phyloP scores from a whole-genome alignment of 2,888 invertebrate species.

The Lasioglossum calceatum region DNA sequence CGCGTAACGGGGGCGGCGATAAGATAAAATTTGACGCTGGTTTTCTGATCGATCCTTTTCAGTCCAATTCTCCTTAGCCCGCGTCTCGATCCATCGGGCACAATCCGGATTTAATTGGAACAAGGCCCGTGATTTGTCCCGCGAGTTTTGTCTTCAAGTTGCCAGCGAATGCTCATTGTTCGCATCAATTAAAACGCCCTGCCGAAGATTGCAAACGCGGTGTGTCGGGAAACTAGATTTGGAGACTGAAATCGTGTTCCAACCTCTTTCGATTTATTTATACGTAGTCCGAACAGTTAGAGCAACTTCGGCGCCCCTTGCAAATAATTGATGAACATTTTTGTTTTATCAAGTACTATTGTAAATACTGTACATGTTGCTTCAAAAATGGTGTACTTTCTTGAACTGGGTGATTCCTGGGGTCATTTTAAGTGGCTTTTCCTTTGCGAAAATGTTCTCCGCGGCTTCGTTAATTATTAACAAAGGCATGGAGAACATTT shows the following conservation, averaged over 20 bases:
- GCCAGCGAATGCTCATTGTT: not conserved
- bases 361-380: too few relatives aligned
- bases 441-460: too few relatives aligned
- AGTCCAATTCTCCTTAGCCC: not conserved
- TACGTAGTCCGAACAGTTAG: not conserved
- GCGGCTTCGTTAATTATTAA: too few relatives aligned
- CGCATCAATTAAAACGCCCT: conserved; percentile 1
- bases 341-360: not conserved
- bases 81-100: not conserved
- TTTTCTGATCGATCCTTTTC: conserved; percentile 43
- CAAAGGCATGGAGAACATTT: too few relatives aligned
- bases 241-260: not conserved
- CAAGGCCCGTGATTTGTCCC: not conserved
- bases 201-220: not conserved
- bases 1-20: conserved; percentile 42
- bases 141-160: not conserved
- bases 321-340: not conserved
- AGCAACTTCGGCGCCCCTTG: not conserved
- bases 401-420: too few relatives aligned
- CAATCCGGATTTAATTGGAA: conserved; percentile 2
- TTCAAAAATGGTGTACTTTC: too few relatives aligned
- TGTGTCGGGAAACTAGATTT: not conserved
- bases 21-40: conserved; percentile 62
- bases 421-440: too few relatives aligned
- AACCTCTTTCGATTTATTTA: not conserved